Evolutionary conservation across 2,888 invertebrate genomes (phyloP), one percentile per base, ranked within the genome.

Genomic region (Rhamnusium bicolor): DNA sequence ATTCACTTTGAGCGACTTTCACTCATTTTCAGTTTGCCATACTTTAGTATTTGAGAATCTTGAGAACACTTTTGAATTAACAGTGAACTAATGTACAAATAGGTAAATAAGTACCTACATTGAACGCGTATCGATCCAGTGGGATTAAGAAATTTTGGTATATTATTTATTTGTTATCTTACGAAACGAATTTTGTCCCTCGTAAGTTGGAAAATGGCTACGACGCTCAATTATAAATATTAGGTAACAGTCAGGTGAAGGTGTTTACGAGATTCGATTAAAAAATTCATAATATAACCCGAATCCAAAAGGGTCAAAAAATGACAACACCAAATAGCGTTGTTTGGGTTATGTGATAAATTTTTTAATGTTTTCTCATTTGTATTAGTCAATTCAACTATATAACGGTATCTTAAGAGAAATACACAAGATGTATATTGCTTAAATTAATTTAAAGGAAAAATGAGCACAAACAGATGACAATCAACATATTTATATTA

Each of bases 221-320:
- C 79, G 76, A 72, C 77, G 80, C 80, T 80, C 80, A 79, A 80
- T 80, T 79, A 80, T 75, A 70, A 73, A 73, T 72, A 71, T 75
- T 77, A 77, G 74, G 65, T 70, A 14, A 60, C 32, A 70, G 18
- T 32, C 51, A 40, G 40, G 19, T 29, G 51, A 19, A 58, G n/a
- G 29, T 18, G 14, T 24, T 12, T 58, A 18, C n/a, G 58, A 12
- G 58, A 40, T 32, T 18, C 16, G 32, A 18, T 32, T n/a, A 10
- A 16, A 56, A 56, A 56, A 16, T 54, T 51, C 10, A 24, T 3
- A n/a, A n/a, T 40, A n/a, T n/a, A n/a, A n/a, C n/a, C n/a, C n/a
- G n/a, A n/a, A n/a, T n/a, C n/a, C n/a, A n/a, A n/a, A n/a, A n/a
- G n/a, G n/a, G n/a, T n/a, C n/a, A n/a, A n/a, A n/a, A n/a, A n/a